Conservation (phyloP, 2,113 vertebrate genomes). For the Heterochromis multidens region DNA sequence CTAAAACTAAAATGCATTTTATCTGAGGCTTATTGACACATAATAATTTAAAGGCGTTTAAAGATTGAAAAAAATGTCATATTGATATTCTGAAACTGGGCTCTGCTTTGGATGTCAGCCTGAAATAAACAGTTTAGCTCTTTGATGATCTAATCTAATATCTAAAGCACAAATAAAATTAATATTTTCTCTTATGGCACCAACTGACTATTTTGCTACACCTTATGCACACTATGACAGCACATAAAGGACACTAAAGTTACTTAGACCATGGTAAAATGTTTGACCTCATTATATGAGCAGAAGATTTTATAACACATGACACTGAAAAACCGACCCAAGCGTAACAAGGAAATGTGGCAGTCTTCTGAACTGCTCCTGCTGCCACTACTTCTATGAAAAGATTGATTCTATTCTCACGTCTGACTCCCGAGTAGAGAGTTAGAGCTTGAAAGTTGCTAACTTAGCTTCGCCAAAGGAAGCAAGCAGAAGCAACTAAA, state of each 20-base stretch:
- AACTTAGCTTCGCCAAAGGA: background rate
- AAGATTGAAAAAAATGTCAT: background rate
- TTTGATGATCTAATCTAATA: background rate
- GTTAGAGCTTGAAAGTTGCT: background rate
- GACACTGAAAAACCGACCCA: background rate
- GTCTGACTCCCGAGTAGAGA: background rate
- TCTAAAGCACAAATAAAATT: background rate
- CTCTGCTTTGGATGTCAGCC: background rate
- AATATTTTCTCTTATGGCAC: background rate
- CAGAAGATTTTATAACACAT: background rate
- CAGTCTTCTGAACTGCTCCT: background rate
- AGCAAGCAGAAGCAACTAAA: background rate
- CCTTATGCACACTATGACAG: background rate
- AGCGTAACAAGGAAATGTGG: background rate
- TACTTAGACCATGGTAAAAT: background rate
- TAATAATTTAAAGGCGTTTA: background rate
- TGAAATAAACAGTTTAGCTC: background rate
- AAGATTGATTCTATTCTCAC: background rate
- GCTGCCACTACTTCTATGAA: background rate
- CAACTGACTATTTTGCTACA: background rate
- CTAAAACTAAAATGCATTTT: background rate
- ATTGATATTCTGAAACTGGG: accelerated
- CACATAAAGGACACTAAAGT: accelerated
- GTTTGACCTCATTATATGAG: background rate
- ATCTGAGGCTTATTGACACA: background rate